phyloP scores from a whole-genome alignment of 1,140 invertebrate genomes.

The Hetaerina americana region DNA sequence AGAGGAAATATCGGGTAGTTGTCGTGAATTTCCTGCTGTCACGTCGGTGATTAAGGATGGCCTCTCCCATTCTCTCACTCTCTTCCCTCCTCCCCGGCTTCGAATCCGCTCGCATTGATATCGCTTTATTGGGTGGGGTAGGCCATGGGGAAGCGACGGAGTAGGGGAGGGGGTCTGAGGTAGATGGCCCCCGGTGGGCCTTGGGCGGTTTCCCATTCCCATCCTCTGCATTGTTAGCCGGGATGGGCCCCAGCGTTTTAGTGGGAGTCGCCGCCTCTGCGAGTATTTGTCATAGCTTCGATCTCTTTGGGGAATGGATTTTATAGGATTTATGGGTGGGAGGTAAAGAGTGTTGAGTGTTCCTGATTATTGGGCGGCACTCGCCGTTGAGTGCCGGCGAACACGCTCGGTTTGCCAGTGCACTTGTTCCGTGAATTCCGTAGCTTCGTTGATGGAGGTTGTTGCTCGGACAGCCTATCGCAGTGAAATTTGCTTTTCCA shows the following conservation, averaged over 20 bases:
- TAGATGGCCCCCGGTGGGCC: not conserved
- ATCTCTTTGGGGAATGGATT: not conserved
- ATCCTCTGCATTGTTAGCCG: no score
- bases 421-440: not conserved
- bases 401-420: not conserved
- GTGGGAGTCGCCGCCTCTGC: no score
- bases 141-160: not conserved
- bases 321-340: no score
- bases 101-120: not conserved
- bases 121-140: constrained; percentile 2
- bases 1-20: not conserved
- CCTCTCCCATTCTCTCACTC: not conserved
- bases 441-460: no score
- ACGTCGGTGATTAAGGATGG: not conserved
- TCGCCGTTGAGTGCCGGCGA: not conserved
- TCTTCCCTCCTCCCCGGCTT: no score
- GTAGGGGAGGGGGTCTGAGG: not conserved
- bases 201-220: no score
- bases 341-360: no score
- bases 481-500: no score
- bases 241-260: no score
- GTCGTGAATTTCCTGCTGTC: not conserved
- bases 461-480: no score
- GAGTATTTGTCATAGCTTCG: not conserved
- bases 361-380: not conserved